Conservation (phyloP, 2,797 vertebrate genomes). For the Hoplostethus atlanticus region DNA sequence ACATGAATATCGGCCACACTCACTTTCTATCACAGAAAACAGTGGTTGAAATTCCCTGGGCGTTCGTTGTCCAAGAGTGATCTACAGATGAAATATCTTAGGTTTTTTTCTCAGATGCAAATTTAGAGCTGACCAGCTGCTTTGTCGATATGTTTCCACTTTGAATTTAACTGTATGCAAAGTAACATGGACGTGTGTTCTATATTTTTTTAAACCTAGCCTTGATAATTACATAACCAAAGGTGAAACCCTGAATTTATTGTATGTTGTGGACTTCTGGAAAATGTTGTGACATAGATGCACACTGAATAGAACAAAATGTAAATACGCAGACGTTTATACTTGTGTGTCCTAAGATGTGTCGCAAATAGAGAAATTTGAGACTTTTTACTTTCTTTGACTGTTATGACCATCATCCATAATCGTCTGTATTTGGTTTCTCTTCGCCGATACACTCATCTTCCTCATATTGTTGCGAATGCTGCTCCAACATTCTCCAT, state of each 20-base stretch:
- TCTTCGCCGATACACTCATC: slow-evolving; percentile 60
- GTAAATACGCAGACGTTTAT: slow-evolving; percentile 86
- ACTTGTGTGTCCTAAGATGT: slow-evolving; percentile 84
- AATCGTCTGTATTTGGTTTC: slow-evolving; percentile 63
- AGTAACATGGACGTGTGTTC: slow-evolving; percentile 87
- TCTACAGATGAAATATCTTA: slow-evolving; percentile 65
- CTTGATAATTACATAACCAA: slow-evolving; percentile 91
- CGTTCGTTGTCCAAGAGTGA: slow-evolving; percentile 51
- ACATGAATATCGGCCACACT: slow-evolving; percentile 72
- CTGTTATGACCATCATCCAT: slow-evolving; percentile 82
- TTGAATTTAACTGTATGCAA: slow-evolving; percentile 88
- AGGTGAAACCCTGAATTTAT: slow-evolving; percentile 87
- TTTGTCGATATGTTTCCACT: slow-evolving; percentile 85
- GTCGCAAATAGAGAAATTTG: slow-evolving; percentile 78
- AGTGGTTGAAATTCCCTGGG: slow-evolving; percentile 54
- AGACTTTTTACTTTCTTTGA: slow-evolving; percentile 83
- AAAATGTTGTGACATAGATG: slow-evolving; percentile 85
- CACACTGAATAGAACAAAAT: slow-evolving; percentile 81
- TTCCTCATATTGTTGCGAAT: slow-evolving; percentile 69
- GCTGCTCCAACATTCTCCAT: slow-evolving; percentile 71
- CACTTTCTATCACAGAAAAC: slow-evolving; percentile 66
- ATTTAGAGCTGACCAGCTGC: slow-evolving; percentile 85
- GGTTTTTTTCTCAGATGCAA: slow-evolving; percentile 83
- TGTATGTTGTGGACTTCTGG: slow-evolving; percentile 84
- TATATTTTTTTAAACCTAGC: slow-evolving; percentile 90